These are phyloP conservation scores for Argyrosomus regius DNA, from an alignment of 2,797 vertebrate species.

Conservation along the genomic window DNA sequence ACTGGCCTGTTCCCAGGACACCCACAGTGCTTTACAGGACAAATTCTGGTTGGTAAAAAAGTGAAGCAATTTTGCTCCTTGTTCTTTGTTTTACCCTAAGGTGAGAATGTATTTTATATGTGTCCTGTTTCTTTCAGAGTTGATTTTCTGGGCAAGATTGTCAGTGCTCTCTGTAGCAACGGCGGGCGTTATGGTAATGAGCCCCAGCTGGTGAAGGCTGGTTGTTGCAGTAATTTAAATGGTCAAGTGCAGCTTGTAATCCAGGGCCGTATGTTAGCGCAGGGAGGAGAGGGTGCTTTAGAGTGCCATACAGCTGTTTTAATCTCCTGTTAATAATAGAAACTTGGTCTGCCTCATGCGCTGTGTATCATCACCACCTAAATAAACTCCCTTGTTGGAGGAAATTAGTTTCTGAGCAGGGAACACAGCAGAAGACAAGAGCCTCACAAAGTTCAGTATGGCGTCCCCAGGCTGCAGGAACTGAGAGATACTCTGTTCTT, in stretches of 20 bases:
- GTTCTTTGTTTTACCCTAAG: constrained; percentile 21
- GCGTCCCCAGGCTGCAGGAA: constrained; percentile 68
- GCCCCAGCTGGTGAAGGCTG: constrained; percentile 96
- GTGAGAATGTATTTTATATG: constrained; percentile 39
- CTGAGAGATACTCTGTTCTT: constrained; percentile 69
- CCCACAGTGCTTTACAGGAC: not conserved
- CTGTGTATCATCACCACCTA: constrained; percentile 77
- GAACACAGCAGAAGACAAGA: constrained; percentile 76
- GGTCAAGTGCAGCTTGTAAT: constrained; percentile 98
- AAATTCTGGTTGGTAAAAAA: not conserved
- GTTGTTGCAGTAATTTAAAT: constrained; percentile 96
- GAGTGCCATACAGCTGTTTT: constrained; percentile 97
- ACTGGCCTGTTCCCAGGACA: not conserved
- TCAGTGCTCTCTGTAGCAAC: constrained; percentile 63
- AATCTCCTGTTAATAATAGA: constrained; percentile 97
- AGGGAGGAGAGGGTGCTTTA: constrained; percentile 91
- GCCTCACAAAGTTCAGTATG: constrained; percentile 76
- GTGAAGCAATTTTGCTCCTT: not conserved
- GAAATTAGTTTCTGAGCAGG: constrained; percentile 81
- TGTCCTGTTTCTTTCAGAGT: constrained; percentile 45
- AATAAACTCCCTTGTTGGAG: constrained; percentile 83
- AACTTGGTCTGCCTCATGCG: constrained; percentile 88
- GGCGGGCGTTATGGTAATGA: constrained; percentile 86
- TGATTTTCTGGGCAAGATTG: constrained; percentile 63
- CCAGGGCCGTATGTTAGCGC: constrained; percentile 93